Evolutionary conservation across 2,888 invertebrate genomes (phyloP).

Genomic region (Pachymerium ferrugineum): DNA sequence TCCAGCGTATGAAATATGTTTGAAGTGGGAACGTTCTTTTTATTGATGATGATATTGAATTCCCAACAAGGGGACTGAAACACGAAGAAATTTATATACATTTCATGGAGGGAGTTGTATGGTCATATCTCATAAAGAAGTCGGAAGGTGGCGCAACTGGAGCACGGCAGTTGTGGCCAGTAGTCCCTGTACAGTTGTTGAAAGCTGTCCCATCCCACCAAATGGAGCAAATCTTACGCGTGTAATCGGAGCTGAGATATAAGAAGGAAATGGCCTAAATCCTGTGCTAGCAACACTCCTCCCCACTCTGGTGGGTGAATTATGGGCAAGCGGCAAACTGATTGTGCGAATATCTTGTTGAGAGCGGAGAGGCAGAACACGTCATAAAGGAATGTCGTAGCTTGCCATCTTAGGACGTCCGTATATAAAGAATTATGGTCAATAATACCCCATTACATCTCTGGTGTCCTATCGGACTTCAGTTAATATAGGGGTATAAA

Average conservation of each 20-base stretch:
- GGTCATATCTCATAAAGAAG: slow-evolving; percentile 15
- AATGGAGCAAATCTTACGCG: slow-evolving; percentile 21
- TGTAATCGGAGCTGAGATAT: slow-evolving; percentile 20
- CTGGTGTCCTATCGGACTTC: background rate
- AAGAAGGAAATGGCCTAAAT: slow-evolving; percentile 23
- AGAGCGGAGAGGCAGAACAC: background rate
- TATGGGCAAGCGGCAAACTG: slow-evolving; percentile 10
- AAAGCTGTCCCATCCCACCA: slow-evolving; percentile 24
- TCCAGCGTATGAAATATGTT: slow-evolving; percentile 9
- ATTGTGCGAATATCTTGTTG: slow-evolving; percentile 9
- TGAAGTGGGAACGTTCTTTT: background rate
- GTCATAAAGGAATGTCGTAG: slow-evolving; percentile 8
- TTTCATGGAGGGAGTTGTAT: slow-evolving; percentile 22
- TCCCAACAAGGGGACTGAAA: background rate
- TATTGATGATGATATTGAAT: slow-evolving; percentile 25
- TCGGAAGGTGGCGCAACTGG: background rate
- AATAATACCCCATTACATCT: background rate
- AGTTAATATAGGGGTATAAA: slow-evolving; percentile 4
- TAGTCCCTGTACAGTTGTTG: slow-evolving; percentile 16
- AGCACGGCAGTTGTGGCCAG: background rate
- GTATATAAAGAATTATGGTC: slow-evolving; percentile 24
- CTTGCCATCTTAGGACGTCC: background rate
- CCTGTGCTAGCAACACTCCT: background rate
- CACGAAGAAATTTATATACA: slow-evolving; percentile 10
- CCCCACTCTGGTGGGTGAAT: background rate